A percentile compares a stretch with the other conserved stretches of the same genome.
Evolutionary conservation across 2,888 invertebrate genomes (phyloP).

Genomic region (Vanessa cardui): DNA sequence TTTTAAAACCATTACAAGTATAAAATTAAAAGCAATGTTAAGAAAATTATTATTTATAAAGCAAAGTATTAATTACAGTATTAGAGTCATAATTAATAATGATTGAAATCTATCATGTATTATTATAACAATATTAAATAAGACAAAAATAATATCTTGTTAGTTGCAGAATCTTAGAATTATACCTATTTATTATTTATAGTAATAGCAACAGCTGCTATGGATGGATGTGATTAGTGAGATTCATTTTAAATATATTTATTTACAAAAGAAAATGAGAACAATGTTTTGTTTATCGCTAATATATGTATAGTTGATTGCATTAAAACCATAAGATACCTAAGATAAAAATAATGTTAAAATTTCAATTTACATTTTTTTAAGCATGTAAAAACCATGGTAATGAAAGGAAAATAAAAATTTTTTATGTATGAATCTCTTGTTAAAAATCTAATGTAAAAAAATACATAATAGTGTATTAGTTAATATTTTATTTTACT

Average conservation of each 20-base stretch:
- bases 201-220: not conserved
- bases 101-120: no score
- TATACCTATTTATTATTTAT: not conserved
- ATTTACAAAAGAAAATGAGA: not conserved
- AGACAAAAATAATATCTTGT: not conserved
- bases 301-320: not conserved
- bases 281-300: not conserved
- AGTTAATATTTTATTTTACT: no score
- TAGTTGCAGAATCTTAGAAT: not conserved
- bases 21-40: no score
- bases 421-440: not conserved
- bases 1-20: no score
- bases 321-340: not conserved
- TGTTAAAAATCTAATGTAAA: not conserved
- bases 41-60: no score
- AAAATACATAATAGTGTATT: no score
- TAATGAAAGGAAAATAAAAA: not conserved
- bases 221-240: constrained; percentile 7
- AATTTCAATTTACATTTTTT: not conserved
- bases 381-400: no score
- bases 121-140: not conserved
- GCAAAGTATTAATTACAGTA: no score
- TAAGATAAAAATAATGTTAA: not conserved
- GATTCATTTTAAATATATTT: constrained; percentile 3
- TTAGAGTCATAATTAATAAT: no score